Evolutionary conservation across 2,113 vertebrate genomes (phyloP), one percentile per base, ranked within the genome.

Genomic region (Pangasianodon hypophthalmus): DNA sequence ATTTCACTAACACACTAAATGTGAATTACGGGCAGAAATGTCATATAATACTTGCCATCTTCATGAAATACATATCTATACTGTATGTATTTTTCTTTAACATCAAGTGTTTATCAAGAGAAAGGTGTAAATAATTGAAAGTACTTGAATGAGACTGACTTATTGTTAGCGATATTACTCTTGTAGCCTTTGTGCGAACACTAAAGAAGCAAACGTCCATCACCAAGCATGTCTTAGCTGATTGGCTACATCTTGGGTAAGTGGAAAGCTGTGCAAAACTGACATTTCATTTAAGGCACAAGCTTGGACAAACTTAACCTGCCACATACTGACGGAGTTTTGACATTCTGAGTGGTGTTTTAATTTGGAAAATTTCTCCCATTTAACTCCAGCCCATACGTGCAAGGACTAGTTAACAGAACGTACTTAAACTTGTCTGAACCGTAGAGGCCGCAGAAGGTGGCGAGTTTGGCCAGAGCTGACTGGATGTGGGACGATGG

Each of bases 361-460:
- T 67, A 75, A 6, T 41, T 44, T 46, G 46, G 16, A 79, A 48
- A 29, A 50, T 24, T 13, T n/a, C 69, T 24, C 6, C 26, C 69
- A 84, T 71, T 48, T 9, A 46, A 80, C 52, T 11, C 80, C 29
- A 46, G 75, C 18, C 5, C 18, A 9, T 11, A 24, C 11, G 5
- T 5, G 24, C 44, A 46, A 48, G 44, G 41, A 29, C 8, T 7
- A 58, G 24, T 13, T 0, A 62, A 32, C 11, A 29, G 58, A 84
- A 93, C 95, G 37, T 93, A 99, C 98, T 97, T 98, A 95, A 99
- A 99, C 88, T 96, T 96, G 87, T 97, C 95, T 4, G 94, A 92
- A 86, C 97, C 96, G 92, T 98, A 97, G 29, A 98, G 96, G 94
- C 96, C 97, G 95, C 93, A 97, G 94, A 99, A 99, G 1, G 98